Evolutionary conservation across 2,888 invertebrate genomes (phyloP).

Genomic region (Hyposoter didymator): DNA sequence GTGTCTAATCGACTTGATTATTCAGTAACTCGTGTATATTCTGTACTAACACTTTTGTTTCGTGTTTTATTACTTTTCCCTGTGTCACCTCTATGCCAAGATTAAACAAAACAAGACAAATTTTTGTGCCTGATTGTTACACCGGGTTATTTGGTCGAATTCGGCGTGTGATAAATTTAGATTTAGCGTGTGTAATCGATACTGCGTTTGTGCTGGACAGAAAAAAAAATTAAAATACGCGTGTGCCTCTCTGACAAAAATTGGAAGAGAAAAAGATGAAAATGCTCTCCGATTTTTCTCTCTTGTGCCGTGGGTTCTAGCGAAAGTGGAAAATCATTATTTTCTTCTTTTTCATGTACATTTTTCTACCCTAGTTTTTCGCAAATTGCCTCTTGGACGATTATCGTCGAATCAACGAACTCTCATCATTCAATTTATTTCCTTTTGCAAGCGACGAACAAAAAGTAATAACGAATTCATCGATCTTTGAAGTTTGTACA

Average conservation of each 20-base stretch:
- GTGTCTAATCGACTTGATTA: conserved; percentile 49
- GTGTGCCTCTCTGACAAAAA: conserved; percentile 33
- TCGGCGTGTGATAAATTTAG: conserved; percentile 65
- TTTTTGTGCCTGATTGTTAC: conserved; percentile 38
- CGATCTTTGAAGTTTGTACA: conserved; percentile 29
- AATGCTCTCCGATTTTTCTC: conserved; percentile 6
- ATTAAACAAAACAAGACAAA: not conserved
- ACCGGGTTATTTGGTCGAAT: conserved; percentile 49
- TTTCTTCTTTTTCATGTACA: conserved; percentile 5
- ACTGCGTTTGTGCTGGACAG: conserved; percentile 32
- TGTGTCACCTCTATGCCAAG: not conserved
- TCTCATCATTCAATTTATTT: not conserved
- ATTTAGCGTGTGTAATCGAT: conserved; percentile 28
- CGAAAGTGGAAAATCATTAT: conserved; percentile 5
- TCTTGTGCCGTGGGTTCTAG: not conserved
- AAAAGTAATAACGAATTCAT: not conserved
- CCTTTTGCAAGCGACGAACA: conserved; percentile 9
- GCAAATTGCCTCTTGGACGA: not conserved
- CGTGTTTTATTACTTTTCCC: not conserved
- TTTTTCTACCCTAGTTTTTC: conserved; percentile 7
- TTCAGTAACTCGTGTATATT: conserved; percentile 37
- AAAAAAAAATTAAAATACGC: conserved; percentile 1
- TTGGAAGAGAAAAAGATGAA: not conserved
- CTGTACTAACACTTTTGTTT: not conserved
- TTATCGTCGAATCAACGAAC: conserved; percentile 17